A percentile compares a stretch with the other conserved stretches of the same genome.
These are phyloP conservation scores for Pseudochirops corinnae DNA, from an alignment of 2,797 vertebrate species.

Conservation along the genomic window DNA sequence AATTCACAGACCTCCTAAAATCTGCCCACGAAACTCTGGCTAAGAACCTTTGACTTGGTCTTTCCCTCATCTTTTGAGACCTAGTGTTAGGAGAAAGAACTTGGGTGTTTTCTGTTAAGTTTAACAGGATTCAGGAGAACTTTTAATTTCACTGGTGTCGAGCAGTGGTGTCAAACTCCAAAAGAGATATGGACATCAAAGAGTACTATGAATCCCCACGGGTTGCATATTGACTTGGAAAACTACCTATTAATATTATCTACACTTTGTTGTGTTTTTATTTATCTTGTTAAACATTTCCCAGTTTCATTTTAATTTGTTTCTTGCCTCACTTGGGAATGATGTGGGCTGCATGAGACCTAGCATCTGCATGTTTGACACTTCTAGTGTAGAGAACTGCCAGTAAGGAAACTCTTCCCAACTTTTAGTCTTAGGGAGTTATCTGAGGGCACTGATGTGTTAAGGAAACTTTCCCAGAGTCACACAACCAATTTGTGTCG, in stretches of 20 bases:
- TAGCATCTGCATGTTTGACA: background rate
- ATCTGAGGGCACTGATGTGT: background rate
- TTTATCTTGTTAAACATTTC: background rate
- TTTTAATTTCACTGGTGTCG: background rate
- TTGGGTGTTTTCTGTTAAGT: background rate
- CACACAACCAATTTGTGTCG: background rate
- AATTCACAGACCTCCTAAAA: background rate
- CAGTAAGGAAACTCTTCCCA: background rate
- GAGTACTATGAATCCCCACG: background rate
- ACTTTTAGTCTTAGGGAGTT: background rate
- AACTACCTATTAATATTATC: background rate
- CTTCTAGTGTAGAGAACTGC: background rate
- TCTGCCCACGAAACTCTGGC: background rate
- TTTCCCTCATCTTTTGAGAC: background rate
- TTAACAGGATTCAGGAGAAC: background rate
- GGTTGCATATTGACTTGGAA: background rate
- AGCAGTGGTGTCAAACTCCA: background rate
- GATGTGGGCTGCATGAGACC: background rate
- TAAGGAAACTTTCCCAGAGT: background rate
- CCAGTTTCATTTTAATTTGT: background rate
- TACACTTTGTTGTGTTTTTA: background rate
- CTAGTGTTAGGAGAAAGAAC: background rate
- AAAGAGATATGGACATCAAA: background rate
- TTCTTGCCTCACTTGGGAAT: background rate
- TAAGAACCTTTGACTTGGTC: background rate